These are phyloP conservation scores for Numenius phaeopus DNA, from an alignment of 2,797 vertebrate species.

Conservation along the genomic window DNA sequence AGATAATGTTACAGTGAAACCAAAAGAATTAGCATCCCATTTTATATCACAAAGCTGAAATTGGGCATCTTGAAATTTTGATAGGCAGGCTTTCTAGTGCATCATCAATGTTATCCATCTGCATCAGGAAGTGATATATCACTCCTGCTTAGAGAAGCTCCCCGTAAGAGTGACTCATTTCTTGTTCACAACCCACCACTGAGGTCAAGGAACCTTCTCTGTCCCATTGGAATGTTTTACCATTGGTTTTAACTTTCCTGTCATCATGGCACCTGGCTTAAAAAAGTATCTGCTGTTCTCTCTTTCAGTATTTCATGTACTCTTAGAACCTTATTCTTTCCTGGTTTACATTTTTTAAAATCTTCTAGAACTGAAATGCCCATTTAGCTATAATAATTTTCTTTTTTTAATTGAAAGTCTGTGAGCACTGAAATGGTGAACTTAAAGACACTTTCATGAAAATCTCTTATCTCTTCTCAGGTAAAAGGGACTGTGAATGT, in stretches of 20 bases:
- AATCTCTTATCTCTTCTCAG: constrained; percentile 44
- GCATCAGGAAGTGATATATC: not conserved
- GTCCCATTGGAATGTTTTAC: not conserved
- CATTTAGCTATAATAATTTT: constrained; percentile 21
- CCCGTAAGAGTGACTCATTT: not conserved
- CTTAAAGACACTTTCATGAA: constrained; percentile 14
- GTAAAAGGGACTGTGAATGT: not conserved
- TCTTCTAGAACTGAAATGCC: not conserved
- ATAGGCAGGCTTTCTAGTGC: not conserved
- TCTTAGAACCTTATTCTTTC: not conserved
- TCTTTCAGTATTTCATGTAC: not conserved
- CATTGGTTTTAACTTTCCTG: not conserved
- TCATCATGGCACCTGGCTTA: not conserved
- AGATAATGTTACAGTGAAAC: not conserved
- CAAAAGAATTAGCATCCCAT: not conserved
- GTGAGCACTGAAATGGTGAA: constrained; percentile 39
- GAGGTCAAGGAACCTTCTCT: not conserved
- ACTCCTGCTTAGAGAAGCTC: not conserved
- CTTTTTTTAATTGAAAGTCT: constrained; percentile 37
- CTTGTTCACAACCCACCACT: not conserved
- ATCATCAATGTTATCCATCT: not conserved
- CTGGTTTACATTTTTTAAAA: not conserved
- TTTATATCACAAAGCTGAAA: constrained; percentile 1
- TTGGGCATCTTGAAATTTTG: not conserved
- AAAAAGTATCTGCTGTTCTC: not conserved